These are phyloP conservation scores for Turnix velox DNA, from an alignment of 2,113 vertebrate genomes.

Conservation along the genomic window DNA sequence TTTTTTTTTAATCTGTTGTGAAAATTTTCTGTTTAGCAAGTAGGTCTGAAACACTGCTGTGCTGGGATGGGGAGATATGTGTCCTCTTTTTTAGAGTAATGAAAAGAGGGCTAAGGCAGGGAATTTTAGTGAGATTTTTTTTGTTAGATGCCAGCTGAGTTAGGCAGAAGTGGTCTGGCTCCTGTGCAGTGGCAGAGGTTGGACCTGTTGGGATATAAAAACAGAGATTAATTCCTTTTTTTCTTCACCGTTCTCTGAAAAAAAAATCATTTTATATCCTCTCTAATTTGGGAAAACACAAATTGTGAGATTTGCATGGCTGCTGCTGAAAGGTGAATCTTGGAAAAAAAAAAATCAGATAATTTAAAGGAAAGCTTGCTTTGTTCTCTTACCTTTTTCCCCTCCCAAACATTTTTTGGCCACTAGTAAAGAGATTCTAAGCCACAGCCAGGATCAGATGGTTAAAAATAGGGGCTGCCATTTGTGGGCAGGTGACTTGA, in stretches of 20 bases:
- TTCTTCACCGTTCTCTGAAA: neutral
- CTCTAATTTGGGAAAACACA: neutral
- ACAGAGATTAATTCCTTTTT: neutral
- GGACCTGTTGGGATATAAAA: neutral
- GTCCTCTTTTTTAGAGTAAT: neutral
- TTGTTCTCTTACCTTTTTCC: neutral
- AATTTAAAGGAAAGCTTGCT: neutral
- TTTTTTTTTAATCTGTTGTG: neutral
- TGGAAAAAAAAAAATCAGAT: rapidly evolving
- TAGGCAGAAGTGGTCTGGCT: neutral
- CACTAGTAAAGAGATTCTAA: neutral
- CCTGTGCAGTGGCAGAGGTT: neutral
- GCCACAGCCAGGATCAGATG: neutral
- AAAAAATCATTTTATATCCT: neutral
- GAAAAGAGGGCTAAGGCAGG: neutral
- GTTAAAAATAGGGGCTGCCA: constrained; percentile 3
- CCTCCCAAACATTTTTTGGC: neutral
- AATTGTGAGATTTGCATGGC: neutral
- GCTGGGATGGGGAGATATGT: neutral
- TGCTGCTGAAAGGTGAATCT: neutral
- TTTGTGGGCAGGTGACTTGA: neutral
- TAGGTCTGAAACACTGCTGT: neutral
- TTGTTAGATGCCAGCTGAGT: neutral
- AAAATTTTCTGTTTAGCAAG: neutral
- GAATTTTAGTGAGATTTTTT: neutral